Evolutionary conservation across 2,113 vertebrate genomes (phyloP), one percentile per base, ranked within the genome.

Genomic region (Takifugu flavidus): DNA sequence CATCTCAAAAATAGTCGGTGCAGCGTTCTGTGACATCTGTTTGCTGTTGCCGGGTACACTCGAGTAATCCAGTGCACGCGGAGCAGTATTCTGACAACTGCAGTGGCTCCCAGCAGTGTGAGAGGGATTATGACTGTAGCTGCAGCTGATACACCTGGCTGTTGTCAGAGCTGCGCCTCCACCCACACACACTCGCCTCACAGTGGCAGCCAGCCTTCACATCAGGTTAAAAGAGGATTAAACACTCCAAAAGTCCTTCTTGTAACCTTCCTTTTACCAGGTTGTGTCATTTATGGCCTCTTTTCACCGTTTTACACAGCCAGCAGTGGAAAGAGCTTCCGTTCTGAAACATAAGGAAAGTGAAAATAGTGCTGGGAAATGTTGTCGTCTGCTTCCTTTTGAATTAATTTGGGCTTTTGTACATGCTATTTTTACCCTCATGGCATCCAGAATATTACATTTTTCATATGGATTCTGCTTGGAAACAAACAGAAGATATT

Each of bases 401-500:
- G 52, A 68, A 74, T 79, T 65, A 53, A 42, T 47, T 65, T 68
- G 14, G 47, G 60, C 56, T 59, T 67, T 55, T 77, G 59, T 73
- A 61, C 49, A 52, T 61, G 66, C 34, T 74, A 69, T 70, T 58
- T 70, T 20, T 60, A 51, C 69, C 72, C 62, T 59, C 59, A 72
- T 60, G 44, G 74, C 67, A 42, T 52, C 28, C 28, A 54, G 29
- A 66, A 77, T 79, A 82, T 84, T 83, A 77, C 15, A 70, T 84
- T 89, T 92, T 84, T 85, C 79, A 89, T 88, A 87, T 84, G 67
- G 71, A 77, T 84, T 71, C 49, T 46, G 56, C 59, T 69, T 28
- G 52, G 67, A 81, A 83, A 73, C 79, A 81, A 85, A 83, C 82
- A 82, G 55, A 80, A 86, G 12, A 88, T 90, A 89, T 91, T 87